Base-by-base conservation (phyloP, 2,797 vertebrate genomes). In the Tamandua tetradactyla region DNA sequence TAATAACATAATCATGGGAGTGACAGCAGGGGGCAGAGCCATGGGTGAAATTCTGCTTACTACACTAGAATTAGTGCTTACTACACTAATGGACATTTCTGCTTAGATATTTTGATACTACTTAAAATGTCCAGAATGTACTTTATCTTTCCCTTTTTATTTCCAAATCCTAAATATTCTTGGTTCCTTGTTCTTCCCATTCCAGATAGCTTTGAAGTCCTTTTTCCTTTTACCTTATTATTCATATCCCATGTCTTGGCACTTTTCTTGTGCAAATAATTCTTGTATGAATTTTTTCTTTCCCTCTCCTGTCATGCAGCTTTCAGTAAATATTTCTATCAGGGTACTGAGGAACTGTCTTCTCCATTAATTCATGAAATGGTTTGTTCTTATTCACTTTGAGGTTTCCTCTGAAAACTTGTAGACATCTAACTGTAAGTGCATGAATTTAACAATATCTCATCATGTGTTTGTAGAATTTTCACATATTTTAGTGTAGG, bases 381-480 rank as follows among this genome's bases (percentile, higher is more conserved):
- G 10, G 18, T 59, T 90, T 86, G 66, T 57, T 71, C 61, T 80
- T 37, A 25, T 74, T 89, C 47, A 49, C 47, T 78, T 25, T 52
- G 17, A 79, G 37, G 23, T 92, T 95, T 83, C 57, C 64, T 84
- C 71, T 47, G 44, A 83, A 87, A 55, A 81, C 23, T 64, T 78
- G 3, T 69, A 87, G 32, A 84, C 61, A 71, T 85, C 66, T 44
- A 20, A 71, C 35, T 79, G 5, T 82, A 62, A 85, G 37, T 74
- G 20, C 13, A 20, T 82, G 44, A 59, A 78, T 84, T 83, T 83
- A 22, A 20, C 47, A 27, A 3, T 52, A n/a, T 25, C 4, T 94
- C 10, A 44, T 40, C 9, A 27, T 68, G 0, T 32, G 32, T 75
- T 76, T 95, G 5, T 80, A 81, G 27, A 25, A 76, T 88, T 87